Evolutionary conservation across 2,888 invertebrate species (phyloP), one percentile per base, ranked within the genome.

Genomic region (Stegana nigrithorax): DNA sequence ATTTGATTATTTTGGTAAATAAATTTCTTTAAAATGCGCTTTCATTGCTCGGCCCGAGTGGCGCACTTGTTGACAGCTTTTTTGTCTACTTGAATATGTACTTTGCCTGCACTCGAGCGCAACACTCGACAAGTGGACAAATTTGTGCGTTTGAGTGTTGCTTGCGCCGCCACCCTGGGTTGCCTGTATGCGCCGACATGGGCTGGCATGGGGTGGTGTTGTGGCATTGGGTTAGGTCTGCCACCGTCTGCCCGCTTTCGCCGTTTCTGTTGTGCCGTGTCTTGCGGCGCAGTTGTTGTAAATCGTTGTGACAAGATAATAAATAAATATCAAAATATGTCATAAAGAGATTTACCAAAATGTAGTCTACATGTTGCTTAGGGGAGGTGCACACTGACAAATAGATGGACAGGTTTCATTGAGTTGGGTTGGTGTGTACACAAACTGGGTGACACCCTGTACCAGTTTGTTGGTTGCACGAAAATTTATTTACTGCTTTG

Each of bases 271-370:
- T 42, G n/a, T 5, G 47, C 65, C 21, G 51, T 57, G 59, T 56
- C 19, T 42, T 62, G 56, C 42, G 29, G 14, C 53, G 26, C 29
- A 36, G 51, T 71, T 67, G 63, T 69, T 65, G 66, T 67, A 69
- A 77, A 76, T 75, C 76, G 66, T 70, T 73, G 71, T 76, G 82
- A 80, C 81, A 81, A 75, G 79, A 82, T 82, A 82, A 83, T 82
- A 82, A 83, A 82, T 83, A 78, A 78, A 81, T 80, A 81, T 81
- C 75, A 81, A 82, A 82, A 82, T 82, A 75, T 82, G 82, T 82
- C 81, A 82, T 78, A 82, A 78, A 72, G 73, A 73, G 74, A 75
- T 73, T 72, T 75, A 67, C 67, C 66, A 59, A 62, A 68, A 68
- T 29, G 29, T 29, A 29, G 29, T 10, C 6, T 7, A 29, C 29